Evolutionary conservation across 2,888 invertebrate genomes (phyloP).

Genomic region (Phortica okadai): DNA sequence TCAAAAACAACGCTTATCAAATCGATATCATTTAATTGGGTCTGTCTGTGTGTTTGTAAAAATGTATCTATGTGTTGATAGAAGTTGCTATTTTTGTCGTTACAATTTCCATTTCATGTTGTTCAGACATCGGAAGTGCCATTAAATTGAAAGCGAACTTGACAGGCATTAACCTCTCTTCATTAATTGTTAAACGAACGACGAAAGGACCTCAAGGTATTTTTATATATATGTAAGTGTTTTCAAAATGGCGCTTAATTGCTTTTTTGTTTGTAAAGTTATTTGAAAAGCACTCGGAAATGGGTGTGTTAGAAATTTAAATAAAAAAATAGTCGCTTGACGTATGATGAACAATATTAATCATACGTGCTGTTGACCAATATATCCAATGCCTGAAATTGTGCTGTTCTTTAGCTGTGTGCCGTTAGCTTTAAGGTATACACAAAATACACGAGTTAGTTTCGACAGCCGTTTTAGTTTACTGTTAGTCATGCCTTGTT

Average conservation of each 20-base stretch:
- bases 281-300: not conserved
- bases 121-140: not conserved
- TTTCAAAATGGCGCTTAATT: not conserved
- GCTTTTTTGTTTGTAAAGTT: not conserved
- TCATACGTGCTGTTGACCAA: too few species aligned
- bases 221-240: not conserved
- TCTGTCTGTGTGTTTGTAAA: not conserved
- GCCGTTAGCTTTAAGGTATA: too few species aligned
- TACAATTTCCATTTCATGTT: not conserved
- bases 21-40: slow-evolving; percentile 5
- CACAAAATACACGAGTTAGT: too few species aligned
- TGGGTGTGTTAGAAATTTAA: not conserved
- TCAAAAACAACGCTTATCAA: slow-evolving; percentile 1
- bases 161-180: not conserved
- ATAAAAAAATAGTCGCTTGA: too few species aligned
- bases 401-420: too few species aligned
- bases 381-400: too few species aligned
- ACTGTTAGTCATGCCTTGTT: too few species aligned
- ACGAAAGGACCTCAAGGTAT: not conserved
- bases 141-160: not conserved
- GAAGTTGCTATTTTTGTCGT: too few species aligned
- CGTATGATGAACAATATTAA: too few species aligned
- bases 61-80: not conserved
- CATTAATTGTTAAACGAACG: not conserved
- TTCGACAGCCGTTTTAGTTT: too few species aligned